Evolutionary conservation across 2,888 invertebrate genomes (phyloP), one percentile per base, ranked within the genome.

Genomic region (Exocentrus adspersus): DNA sequence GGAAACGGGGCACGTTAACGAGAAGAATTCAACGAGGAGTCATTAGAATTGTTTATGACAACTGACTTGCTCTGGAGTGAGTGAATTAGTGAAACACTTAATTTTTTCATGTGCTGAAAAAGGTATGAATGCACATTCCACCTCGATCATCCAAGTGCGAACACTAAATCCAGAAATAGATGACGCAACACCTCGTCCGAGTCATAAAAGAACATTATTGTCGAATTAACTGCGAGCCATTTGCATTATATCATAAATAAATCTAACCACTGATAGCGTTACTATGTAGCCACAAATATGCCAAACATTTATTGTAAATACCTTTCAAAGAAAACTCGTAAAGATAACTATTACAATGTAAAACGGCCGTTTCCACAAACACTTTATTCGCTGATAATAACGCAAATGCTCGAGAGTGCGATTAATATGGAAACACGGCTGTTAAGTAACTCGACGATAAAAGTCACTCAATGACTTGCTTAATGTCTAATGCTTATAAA

Each of bases 141-240:
- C n/a, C n/a, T n/a, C n/a, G n/a, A n/a, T n/a, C n/a, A n/a, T n/a
- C n/a, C n/a, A n/a, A n/a, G n/a, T n/a, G n/a, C n/a, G n/a, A n/a
- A n/a, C n/a, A n/a, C n/a, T n/a, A n/a, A n/a, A n/a, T n/a, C n/a
- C n/a, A n/a, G n/a, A n/a, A n/a, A n/a, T n/a, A n/a, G n/a, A n/a
- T n/a, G n/a, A n/a, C n/a, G n/a, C n/a, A n/a, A n/a, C n/a, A n/a
- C n/a, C n/a, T n/a, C n/a, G n/a, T n/a, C n/a, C n/a, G n/a, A n/a
- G n/a, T n/a, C n/a, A n/a, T n/a, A n/a, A n/a, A n/a, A n/a, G n/a
- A n/a, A n/a, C n/a, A n/a, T 53, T 41, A 53, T 53, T 41, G 42
- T 12, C 17, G 53, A 12, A 19, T 43, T 56, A 56, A 56, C 43
- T 56, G n/a, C n/a, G n/a, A n/a, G n/a, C n/a, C 54, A 43, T 46